Evolutionary conservation across 2,888 invertebrate species (phyloP), one percentile per base, ranked within the genome.

Genomic region (Drosophila limbata): DNA sequence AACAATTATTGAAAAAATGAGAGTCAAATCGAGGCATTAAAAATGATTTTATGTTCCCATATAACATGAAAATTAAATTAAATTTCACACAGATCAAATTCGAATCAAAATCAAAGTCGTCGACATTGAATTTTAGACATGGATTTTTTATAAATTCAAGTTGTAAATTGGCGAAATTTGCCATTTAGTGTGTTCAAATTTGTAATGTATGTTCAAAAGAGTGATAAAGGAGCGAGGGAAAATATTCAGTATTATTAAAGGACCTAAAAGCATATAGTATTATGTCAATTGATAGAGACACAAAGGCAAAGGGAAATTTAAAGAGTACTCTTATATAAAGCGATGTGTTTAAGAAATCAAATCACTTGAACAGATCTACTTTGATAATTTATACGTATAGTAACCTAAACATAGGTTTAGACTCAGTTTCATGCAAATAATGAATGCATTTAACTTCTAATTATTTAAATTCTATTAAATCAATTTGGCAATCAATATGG

Each of bases 1-100:
- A 25, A 25, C 5, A 25, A 1, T 5, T 5, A 6, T 25, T 33
- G 28, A 57, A 39, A 55, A 59, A 37, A 9, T 25, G 37, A 8
- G n/a, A 65, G 10, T 17, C 11, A 52, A 15, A 48, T 28, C 15
- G 52, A 52, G 33, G 4, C 33, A 51, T 48, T 62, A 15, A 3
- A 62, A 44, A 35, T 33, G n/a, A 56, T 66, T 62, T 52, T 19
- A 60, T 56, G 47, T 71, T 62, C 66, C 37, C 21, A 13, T n/a
- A 21, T 8, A 55, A 47, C 44, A 63, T 76, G 53, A 17, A 59
- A 48, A 40, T 44, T 50, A 75, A 82, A 76, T 82, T 60, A 67
- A 81, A 80, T 79, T 66, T 79, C 52, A 47, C 44, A 39, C 13
- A 53, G 57, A 77, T 82, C 77, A 78, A 81, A 80, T 69, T 55